phyloP scores from a whole-genome alignment of 2,113 vertebrate genomes.

The Phoxinus phoxinus region DNA sequence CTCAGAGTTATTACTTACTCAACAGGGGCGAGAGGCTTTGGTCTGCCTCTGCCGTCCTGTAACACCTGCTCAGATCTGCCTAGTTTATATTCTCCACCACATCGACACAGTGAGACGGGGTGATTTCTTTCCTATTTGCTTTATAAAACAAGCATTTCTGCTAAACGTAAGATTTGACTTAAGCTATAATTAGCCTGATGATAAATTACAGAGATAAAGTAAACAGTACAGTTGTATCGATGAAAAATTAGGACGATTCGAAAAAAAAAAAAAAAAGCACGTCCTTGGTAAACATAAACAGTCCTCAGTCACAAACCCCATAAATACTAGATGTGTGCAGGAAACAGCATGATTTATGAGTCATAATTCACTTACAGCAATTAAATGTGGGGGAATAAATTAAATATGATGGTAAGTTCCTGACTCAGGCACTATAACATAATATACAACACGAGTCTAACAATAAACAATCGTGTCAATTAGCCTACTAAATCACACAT shows the following conservation, averaged over 20 bases:
- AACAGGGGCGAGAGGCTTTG: constrained; percentile 16
- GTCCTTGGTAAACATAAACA: not conserved
- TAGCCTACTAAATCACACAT: not conserved
- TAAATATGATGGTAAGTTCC: not conserved
- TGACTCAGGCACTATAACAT: not conserved
- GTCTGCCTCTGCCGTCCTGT: constrained; percentile 9
- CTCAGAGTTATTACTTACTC: constrained; percentile 1
- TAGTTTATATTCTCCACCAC: constrained; percentile 37
- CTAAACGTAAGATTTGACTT: not conserved
- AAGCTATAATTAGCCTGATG: not conserved
- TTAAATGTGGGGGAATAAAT: not conserved
- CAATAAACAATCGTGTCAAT: not conserved
- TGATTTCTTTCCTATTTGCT: not conserved
- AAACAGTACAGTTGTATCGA: not conserved
- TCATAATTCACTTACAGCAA: not conserved
- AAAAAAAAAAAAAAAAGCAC: too few relatives aligned
- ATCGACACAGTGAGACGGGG: not conserved
- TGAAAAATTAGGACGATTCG: not conserved
- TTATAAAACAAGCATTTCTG: not conserved
- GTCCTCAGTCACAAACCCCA: not conserved
- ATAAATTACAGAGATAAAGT: not conserved
- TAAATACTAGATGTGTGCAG: not conserved
- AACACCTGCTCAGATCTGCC: not conserved
- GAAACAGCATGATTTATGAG: not conserved
- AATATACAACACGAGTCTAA: not conserved